Base-by-base conservation (phyloP, 2,113 vertebrate genomes). In the Pachyramphus minor region DNA sequence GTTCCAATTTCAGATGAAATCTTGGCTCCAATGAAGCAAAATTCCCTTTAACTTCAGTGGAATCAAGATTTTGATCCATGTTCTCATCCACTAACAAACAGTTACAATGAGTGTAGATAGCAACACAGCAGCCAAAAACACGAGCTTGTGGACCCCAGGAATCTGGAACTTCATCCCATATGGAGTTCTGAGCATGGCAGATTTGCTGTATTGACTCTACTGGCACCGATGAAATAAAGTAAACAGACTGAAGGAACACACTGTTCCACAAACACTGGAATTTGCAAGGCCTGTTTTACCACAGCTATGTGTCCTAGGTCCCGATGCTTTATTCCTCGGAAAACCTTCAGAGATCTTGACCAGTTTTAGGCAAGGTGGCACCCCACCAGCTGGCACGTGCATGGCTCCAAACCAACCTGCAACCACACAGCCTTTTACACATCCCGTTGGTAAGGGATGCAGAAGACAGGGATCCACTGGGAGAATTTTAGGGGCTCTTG, bases 1-100 rank as follows among this genome's bases (percentile, higher is more conserved):
- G 33, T 84, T 95, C 81, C 90, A 93, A 89, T 89, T 94, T 96
- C 63, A 93, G 62, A 93, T 71, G 50, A 90, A 93, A 89, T 73
- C 80, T 72, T 94, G 88, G 90, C 80, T 92, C 73, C 49, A 50
- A 4, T 39, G 30, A 83, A 89, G 66, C 44, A 84, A 96, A 96
- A 92, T 84, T 97, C 66, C 86, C 80, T 79, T 62, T 90, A 89
- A 93, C 88, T 96, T 95, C 80, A 87, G 41, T 76, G 86, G 62
- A 94, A 92, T 81, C 49, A 66, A 75, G 71, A 84, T 76, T 96
- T 81, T 78, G 69, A 88, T 94, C 80, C 86, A 93, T 58, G 27
- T 87, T 90, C 53, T 89, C 77, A 84, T 84, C 76, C 45, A 80
- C 62, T 90, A 76, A 74, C 41, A 84, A 73, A 78, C 13, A 90